Evolutionary conservation across 2,888 invertebrate species (phyloP).

Genomic region (Cephonodes hylas): DNA sequence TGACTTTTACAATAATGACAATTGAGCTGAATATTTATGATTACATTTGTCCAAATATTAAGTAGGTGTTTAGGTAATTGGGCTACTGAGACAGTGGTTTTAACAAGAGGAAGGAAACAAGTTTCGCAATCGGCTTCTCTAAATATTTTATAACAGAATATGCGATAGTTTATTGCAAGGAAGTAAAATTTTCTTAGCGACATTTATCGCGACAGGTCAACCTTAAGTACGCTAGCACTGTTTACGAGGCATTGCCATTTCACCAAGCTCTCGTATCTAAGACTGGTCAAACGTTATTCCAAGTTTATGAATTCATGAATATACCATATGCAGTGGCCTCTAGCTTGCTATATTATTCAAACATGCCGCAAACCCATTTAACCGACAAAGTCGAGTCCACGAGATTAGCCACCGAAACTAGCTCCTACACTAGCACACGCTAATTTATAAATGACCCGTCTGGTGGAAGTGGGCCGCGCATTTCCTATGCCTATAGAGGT

Average conservation of each 20-base stretch:
- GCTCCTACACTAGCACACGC: neutral
- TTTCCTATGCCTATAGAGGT: neutral
- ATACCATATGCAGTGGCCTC: neutral
- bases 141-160: neutral
- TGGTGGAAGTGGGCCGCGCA: neutral
- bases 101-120: too few relatives aligned
- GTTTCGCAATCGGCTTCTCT: neutral
- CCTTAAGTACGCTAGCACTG: neutral
- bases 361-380: constrained; percentile 6
- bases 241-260: neutral
- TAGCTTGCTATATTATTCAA: neutral
- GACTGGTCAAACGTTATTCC: neutral
- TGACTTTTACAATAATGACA: neutral
- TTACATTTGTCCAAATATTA: neutral
- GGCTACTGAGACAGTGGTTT: too few relatives aligned
- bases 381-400: neutral
- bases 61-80: too few relatives aligned
- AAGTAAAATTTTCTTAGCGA: neutral
- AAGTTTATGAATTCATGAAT: neutral
- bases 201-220: neutral
- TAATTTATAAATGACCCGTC: constrained; percentile 8
- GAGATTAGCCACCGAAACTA: neutral
- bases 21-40: neutral
- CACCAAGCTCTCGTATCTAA: neutral
- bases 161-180: neutral